Evolutionary conservation across 2,113 vertebrate species (phyloP).

Genomic region (Platichthys flesus): DNA sequence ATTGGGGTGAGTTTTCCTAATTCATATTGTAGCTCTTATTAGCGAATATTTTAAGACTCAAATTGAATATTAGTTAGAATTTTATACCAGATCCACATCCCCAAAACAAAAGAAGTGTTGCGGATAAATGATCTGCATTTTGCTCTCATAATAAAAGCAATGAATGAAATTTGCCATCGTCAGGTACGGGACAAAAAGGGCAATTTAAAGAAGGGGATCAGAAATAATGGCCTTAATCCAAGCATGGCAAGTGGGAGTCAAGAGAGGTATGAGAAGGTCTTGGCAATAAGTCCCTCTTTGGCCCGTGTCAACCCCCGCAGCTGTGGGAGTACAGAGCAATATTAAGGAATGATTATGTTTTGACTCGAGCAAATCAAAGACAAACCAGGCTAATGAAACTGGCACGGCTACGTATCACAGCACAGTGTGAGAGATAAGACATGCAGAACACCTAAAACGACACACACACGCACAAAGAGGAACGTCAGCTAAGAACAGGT

Average conservation of each 20-base stretch:
- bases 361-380: conserved; percentile 60
- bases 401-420: conserved; percentile 36
- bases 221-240: conserved; percentile 36
- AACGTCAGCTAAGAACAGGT: conserved; percentile 23
- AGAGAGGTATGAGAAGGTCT: conserved; percentile 34
- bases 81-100: conserved; percentile 38
- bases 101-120: conserved; percentile 20
- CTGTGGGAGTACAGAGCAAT: conserved; percentile 49
- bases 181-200: conserved; percentile 13
- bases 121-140: conserved; percentile 32
- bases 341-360: conserved; percentile 56
- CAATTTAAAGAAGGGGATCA: conserved; percentile 12
- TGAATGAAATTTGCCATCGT: conserved; percentile 14
- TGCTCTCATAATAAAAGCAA: conserved; percentile 22
- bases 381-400: conserved; percentile 30
- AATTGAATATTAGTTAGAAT: conserved; percentile 67
- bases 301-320: conserved; percentile 43
- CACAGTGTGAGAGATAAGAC: conserved; percentile 22
- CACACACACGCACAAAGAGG: neutral
- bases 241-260: conserved; percentile 30
- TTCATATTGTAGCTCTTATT: conserved; percentile 59
- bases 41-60: conserved; percentile 66
- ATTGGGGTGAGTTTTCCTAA: conserved; percentile 73
- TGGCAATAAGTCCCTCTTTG: conserved; percentile 48
- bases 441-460: neutral